phyloP scores from a whole-genome alignment of 1,140 invertebrate species.

The Bursaphelenchus mucronatus region DNA sequence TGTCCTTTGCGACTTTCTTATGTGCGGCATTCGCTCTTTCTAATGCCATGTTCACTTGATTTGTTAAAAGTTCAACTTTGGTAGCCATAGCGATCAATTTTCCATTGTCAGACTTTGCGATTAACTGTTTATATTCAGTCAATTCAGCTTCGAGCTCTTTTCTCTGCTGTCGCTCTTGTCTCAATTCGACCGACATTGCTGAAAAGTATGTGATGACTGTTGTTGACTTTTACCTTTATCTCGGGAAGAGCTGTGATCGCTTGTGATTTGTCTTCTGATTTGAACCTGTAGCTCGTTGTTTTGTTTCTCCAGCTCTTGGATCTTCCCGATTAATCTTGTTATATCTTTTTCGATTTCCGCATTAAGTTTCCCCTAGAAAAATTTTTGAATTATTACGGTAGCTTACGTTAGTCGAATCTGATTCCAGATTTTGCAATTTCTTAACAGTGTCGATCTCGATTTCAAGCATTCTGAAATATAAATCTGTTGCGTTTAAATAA shows the following conservation, averaged over 20 bases:
- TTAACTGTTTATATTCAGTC: constrained; percentile 52
- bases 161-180: constrained; percentile 47
- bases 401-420: background rate
- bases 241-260: background rate
- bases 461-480: constrained; percentile 36
- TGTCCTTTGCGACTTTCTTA: constrained; percentile 40
- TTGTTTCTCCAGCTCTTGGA: constrained; percentile 46
- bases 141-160: constrained; percentile 48
- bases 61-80: constrained; percentile 50
- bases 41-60: constrained; percentile 49
- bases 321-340: constrained; percentile 35
- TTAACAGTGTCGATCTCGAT: constrained; percentile 41
- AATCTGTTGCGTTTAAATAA: background rate
- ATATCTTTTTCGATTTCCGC: constrained; percentile 50
- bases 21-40: constrained; percentile 50
- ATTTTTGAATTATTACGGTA: background rate
- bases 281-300: constrained; percentile 45
- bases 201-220: constrained; percentile 31
- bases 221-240: constrained; percentile 29
- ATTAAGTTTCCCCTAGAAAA: constrained; percentile 21
- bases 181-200: constrained; percentile 40
- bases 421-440: constrained; percentile 20
- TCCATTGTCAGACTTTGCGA: constrained; percentile 56
- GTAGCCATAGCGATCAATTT: constrained; percentile 56
- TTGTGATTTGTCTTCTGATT: constrained; percentile 19